A percentile compares a stretch with the other conserved stretches of the same genome.
These are phyloP conservation scores for Triplophysa rosa DNA, from an alignment of 2,113 vertebrate genomes.

Conservation along the genomic window DNA sequence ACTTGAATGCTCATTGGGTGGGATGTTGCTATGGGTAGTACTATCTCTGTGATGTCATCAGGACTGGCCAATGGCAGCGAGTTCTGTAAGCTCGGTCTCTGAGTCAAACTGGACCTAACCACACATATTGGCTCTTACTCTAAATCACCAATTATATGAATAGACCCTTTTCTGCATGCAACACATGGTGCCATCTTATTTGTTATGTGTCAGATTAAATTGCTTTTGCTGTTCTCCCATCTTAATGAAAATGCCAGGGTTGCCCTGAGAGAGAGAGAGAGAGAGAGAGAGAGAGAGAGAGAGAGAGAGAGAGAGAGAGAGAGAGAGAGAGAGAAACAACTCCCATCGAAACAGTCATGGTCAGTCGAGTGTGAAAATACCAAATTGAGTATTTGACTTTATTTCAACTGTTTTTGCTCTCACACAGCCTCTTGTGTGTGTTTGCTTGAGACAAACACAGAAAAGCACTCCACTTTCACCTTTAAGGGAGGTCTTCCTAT, in stretches of 20 bases:
- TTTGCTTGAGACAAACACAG: conserved; percentile 32
- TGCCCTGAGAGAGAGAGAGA: conserved; percentile 17
- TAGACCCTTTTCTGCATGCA: conserved; percentile 25
- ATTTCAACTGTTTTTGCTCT: conserved; percentile 36
- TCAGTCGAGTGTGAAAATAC: conserved; percentile 49
- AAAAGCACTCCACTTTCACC: conserved; percentile 27
- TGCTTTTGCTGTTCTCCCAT: conserved; percentile 32
- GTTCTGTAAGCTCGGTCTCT: background rate
- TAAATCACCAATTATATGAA: conserved; percentile 45
- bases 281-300: background rate
- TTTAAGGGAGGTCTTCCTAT: background rate
- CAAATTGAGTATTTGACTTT: conserved; percentile 48
- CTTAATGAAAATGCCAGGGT: conserved; percentile 45
- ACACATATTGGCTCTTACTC: background rate
- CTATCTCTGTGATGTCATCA: conserved; percentile 13
- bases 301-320: no score
- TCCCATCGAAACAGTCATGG: conserved; percentile 46
- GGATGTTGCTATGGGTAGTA: background rate
- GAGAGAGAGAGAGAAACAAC: conserved; percentile 8
- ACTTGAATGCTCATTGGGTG: background rate
- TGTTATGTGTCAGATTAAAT: conserved; percentile 43
- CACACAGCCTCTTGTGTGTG: conserved; percentile 32
- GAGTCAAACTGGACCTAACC: background rate
- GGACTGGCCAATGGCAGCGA: background rate
- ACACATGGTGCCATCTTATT: conserved; percentile 29